These are phyloP conservation scores for Chymomyza fuscimana DNA, from an alignment of 2,888 invertebrate genomes.

Conservation along the genomic window DNA sequence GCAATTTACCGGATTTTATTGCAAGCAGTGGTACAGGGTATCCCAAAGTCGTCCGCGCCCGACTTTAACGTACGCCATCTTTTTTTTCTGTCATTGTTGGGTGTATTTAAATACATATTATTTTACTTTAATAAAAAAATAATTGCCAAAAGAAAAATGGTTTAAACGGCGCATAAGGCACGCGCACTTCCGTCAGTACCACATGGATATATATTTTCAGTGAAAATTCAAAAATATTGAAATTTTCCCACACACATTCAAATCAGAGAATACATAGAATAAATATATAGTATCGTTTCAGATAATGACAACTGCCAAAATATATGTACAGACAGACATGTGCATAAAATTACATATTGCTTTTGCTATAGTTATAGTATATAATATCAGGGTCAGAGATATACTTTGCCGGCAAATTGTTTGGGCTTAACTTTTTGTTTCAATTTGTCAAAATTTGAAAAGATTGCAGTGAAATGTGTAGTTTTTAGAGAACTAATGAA, in stretches of 20 bases:
- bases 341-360: not conserved
- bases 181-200: slow-evolving; percentile 59
- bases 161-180: slow-evolving; percentile 44
- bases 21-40: no score
- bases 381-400: not conserved
- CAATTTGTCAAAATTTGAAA: not conserved
- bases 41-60: no score
- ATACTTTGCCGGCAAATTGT: not conserved
- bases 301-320: slow-evolving; percentile 46
- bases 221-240: slow-evolving; percentile 42
- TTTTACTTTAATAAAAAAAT: slow-evolving; percentile 17
- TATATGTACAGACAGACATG: not conserved
- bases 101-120: slow-evolving; percentile 32
- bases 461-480: no score
- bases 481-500: no score
- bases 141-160: slow-evolving; percentile 34
- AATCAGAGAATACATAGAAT: slow-evolving; percentile 32
- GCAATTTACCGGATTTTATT: no score
- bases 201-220: slow-evolving; percentile 30
- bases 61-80: no score
- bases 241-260: slow-evolving; percentile 19
- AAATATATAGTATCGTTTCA: slow-evolving; percentile 24
- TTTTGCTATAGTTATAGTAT: not conserved
- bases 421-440: not conserved
- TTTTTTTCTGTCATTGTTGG: slow-evolving; percentile 2